Evolutionary conservation across 2,888 invertebrate genomes (phyloP), one percentile per base, ranked within the genome.

Genomic region (Vesta saturnalis): DNA sequence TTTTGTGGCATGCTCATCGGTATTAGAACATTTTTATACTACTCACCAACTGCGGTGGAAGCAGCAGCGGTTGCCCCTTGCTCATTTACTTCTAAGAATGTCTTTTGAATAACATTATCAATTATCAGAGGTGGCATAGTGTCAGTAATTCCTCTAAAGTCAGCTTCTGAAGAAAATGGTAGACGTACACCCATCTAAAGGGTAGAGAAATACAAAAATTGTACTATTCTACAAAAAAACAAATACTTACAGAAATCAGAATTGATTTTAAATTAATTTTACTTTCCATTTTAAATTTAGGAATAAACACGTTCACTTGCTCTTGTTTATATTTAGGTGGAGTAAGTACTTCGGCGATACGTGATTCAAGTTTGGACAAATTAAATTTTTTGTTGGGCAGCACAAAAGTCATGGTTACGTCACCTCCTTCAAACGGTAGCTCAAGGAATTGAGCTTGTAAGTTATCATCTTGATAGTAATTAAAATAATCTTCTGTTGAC

Each of bases 51-150:
- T 19, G 18, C 15, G 1, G 47, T 49, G n/a, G 82, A 81, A 18
- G 83, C 81, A 18, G 82, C 82, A 16, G 83, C 83, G 76, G 82
- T 82, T 15, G 81, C 81, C 8, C 83, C 83, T 49, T 71, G 72
- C 73, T 82, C 82, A 19, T 80, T 80, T 0, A 83, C 80, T 60
- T 82, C 80, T 30, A 83, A 82, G 67, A 81, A 82, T 6, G 81
- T 78, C 69, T 83, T 82, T 68, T 83, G 83, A 10, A 82, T 58
- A 1, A 83, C 80, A 8, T 77, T 71, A 60, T 77, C 76, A 10
- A 83, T 77, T 19, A 58, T n/a, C 4, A 43, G 43, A n/a, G 43
- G 43, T 14, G 43, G 49, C 10, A 15, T 15, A 15, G 15, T 15
- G 18, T n/a, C 5, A 49, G 14, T 49, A 4, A 49, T 49, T 15